Conservation (phyloP, 2,113 vertebrate species). For the Caranx melampygus region DNA sequence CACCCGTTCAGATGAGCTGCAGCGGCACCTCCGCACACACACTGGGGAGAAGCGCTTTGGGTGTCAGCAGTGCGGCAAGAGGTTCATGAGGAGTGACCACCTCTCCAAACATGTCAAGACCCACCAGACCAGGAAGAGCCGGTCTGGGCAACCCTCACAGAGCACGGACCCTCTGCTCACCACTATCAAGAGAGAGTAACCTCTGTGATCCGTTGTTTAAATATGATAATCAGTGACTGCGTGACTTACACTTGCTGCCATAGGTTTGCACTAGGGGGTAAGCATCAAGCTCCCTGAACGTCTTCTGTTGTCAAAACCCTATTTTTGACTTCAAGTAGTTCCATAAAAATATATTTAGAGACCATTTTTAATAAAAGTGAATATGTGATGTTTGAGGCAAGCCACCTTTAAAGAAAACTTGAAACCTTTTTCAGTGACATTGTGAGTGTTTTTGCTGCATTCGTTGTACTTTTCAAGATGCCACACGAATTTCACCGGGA, state of each 20-base stretch:
- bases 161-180: slow-evolving; percentile 76
- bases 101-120: slow-evolving; percentile 91
- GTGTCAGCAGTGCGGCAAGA: slow-evolving; percentile 89
- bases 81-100: slow-evolving; percentile 90
- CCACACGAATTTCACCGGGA: slow-evolving; percentile 25
- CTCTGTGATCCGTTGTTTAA: not conserved
- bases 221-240: slow-evolving; percentile 38
- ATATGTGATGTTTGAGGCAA: slow-evolving; percentile 40
- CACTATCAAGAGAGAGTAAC: slow-evolving; percentile 86
- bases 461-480: slow-evolving; percentile 41
- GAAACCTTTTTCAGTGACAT: slow-evolving; percentile 45
- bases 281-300: slow-evolving; percentile 35
- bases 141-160: slow-evolving; percentile 72
- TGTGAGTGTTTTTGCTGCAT: slow-evolving; percentile 38
- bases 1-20: slow-evolving; percentile 90
- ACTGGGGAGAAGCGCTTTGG: slow-evolving; percentile 90
- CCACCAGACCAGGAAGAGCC: slow-evolving; percentile 86
- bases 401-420: slow-evolving; percentile 56
- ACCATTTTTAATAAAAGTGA: slow-evolving; percentile 23
- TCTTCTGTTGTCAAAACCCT: slow-evolving; percentile 35
- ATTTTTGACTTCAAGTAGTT: slow-evolving; percentile 45
- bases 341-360: slow-evolving; percentile 41
- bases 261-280: slow-evolving; percentile 73
- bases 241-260: slow-evolving; percentile 59
- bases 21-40: slow-evolving; percentile 90